These are phyloP conservation scores for Yasuhikotakia modesta DNA, from an alignment of 2,797 vertebrate genomes.

Conservation along the genomic window DNA sequence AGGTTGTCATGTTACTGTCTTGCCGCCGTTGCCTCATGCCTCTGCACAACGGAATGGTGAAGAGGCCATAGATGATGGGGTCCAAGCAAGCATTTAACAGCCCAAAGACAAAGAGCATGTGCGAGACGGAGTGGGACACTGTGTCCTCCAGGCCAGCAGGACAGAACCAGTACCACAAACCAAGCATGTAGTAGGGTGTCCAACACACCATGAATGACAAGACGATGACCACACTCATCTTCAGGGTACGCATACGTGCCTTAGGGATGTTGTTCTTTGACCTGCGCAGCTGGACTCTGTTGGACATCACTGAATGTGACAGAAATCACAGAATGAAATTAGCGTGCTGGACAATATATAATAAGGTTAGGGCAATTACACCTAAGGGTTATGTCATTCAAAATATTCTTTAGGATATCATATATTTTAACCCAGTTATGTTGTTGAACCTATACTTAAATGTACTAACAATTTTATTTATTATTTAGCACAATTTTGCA, in stretches of 20 bases:
- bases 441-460: background rate
- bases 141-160: conserved; percentile 81
- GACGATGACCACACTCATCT: conserved; percentile 91
- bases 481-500: too few relatives aligned
- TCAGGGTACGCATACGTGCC: conserved; percentile 87
- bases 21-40: conserved; percentile 60
- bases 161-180: conserved; percentile 95
- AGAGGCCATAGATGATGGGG: conserved; percentile 88
- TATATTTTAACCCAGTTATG: background rate
- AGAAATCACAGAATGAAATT: conserved; percentile 4
- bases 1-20: background rate
- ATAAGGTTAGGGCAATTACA: background rate
- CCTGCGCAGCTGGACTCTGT: conserved; percentile 81
- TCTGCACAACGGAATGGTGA: conserved; percentile 74
- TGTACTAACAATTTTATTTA: background rate
- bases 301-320: conserved; percentile 67
- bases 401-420: background rate
- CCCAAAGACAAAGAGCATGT: conserved; percentile 91
- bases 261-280: conserved; percentile 90
- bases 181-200: conserved; percentile 91
- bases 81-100: conserved; percentile 91
- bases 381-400: background rate
- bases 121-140: conserved; percentile 84
- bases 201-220: conserved; percentile 91
- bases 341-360: background rate